These are phyloP conservation scores for Bathynomus jamesi DNA, from an alignment of 1,140 invertebrate genomes.

Conservation along the genomic window DNA sequence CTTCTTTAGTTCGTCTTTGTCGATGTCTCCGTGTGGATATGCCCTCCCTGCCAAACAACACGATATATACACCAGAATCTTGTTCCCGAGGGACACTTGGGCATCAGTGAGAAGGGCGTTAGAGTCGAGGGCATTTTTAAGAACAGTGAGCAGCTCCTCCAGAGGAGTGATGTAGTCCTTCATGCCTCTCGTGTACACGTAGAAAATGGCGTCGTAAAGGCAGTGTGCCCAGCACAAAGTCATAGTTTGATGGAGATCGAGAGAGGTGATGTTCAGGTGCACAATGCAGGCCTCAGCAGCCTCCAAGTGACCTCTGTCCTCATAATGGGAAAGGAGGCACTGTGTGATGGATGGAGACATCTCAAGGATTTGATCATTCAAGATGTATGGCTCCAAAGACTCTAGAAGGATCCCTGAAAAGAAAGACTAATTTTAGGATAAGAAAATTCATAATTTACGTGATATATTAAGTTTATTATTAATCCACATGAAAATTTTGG, in stretches of 20 bases:
- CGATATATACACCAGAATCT: slow-evolving; percentile 83
- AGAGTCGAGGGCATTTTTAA: slow-evolving; percentile 30
- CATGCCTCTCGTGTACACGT: slow-evolving; percentile 78
- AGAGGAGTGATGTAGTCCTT: slow-evolving; percentile 74
- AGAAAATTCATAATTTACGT: too few species aligned
- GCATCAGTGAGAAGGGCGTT: slow-evolving; percentile 40
- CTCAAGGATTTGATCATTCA: slow-evolving; percentile 48
- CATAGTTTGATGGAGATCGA: slow-evolving; percentile 84
- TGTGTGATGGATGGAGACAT: slow-evolving; percentile 51
- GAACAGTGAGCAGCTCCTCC: slow-evolving; percentile 60
- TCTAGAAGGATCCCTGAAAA: slow-evolving; percentile 47
- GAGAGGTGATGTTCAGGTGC: slow-evolving; percentile 68
- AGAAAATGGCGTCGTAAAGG: slow-evolving; percentile 79
- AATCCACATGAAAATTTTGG: too few species aligned
- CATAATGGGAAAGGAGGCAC: slow-evolving; percentile 51
- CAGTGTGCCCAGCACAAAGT: slow-evolving; percentile 66
- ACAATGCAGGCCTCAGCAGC: slow-evolving; percentile 71
- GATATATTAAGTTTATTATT: too few species aligned
- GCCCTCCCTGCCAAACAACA: slow-evolving; percentile 86
- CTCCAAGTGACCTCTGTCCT: slow-evolving; percentile 47
- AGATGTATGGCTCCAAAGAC: slow-evolving; percentile 51
- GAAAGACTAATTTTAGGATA: neutral
- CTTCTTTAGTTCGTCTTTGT: slow-evolving; percentile 55
- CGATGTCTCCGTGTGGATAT: slow-evolving; percentile 79
- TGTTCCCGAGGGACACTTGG: slow-evolving; percentile 63